Evolutionary conservation across 2,113 vertebrate genomes (phyloP).

Genomic region (Orycteropus afer): DNA sequence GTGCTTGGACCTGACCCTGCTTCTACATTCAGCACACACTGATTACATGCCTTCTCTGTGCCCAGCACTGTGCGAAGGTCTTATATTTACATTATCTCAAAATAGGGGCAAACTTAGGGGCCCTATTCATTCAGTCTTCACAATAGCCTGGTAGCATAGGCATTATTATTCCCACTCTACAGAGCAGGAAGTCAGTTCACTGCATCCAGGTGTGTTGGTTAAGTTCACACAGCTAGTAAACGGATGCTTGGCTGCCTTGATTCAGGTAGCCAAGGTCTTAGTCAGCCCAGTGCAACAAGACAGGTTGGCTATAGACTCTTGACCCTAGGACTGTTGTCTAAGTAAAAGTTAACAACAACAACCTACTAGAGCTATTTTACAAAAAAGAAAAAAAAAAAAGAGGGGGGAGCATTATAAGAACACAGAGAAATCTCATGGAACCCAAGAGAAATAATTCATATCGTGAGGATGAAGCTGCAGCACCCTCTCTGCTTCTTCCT

Average conservation of each 20-base stretch:
- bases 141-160: not conserved
- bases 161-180: not conserved
- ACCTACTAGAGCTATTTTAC: constrained; percentile 52
- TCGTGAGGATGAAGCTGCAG: constrained; percentile 60
- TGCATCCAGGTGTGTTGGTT: constrained; percentile 2
- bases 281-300: not conserved
- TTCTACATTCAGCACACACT: not conserved
- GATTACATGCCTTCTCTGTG: not conserved
- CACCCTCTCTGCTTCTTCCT: not conserved
- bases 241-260: not conserved
- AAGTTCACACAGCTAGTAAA: not conserved
- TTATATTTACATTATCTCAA: not conserved
- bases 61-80: not conserved
- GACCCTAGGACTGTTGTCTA: not conserved
- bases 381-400: not conserved
- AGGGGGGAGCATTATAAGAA: constrained; percentile 21
- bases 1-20: not conserved
- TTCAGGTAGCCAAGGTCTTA: not conserved
- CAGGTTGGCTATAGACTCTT: not conserved
- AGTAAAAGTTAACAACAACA: constrained; percentile 47
- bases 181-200: not conserved
- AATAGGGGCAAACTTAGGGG: too few species aligned
- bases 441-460: constrained; percentile 67
- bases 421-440: constrained; percentile 55
- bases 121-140: not conserved